Evolutionary conservation across 2,888 invertebrate species (phyloP).

Genomic region (Sarcophaga carnaria): DNA sequence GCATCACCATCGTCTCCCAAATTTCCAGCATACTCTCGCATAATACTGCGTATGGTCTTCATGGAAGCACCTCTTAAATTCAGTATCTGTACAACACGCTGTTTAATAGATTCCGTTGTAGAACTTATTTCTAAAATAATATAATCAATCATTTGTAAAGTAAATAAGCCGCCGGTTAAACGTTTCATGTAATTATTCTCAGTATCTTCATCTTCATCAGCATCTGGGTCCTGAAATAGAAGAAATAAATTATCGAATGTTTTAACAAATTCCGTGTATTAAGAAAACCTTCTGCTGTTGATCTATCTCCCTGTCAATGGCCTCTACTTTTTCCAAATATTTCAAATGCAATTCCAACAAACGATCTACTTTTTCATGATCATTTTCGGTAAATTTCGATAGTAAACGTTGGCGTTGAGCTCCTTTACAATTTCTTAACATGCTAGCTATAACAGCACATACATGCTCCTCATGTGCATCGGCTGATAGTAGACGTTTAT

Average conservation of each 20-base stretch:
- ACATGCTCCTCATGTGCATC: conserved; percentile 98
- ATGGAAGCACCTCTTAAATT: conserved; percentile 94
- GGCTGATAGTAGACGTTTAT: conserved; percentile 88
- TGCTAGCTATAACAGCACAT: conserved; percentile 94
- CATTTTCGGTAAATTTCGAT: conserved; percentile 98
- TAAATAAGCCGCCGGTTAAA: conserved; percentile 97
- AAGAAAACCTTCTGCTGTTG: conserved; percentile 79
- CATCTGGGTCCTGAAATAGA: conserved; percentile 75
- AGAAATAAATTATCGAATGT: neutral
- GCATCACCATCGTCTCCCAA: conserved; percentile 93
- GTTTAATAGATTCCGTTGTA: conserved; percentile 88
- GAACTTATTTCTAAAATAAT: conserved; percentile 90
- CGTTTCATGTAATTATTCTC: conserved; percentile 94
- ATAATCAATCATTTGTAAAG: conserved; percentile 96
- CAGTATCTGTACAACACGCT: conserved; percentile 93
- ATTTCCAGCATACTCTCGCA: conserved; percentile 98
- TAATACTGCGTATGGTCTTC: conserved; percentile 95
- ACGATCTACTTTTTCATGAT: conserved; percentile 98
- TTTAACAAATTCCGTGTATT: neutral
- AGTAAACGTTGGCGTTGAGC: conserved; percentile 94
- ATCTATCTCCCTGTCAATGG: conserved; percentile 90
- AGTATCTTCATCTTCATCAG: conserved; percentile 88
- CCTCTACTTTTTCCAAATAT: conserved; percentile 95
- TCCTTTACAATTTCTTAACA: conserved; percentile 95
- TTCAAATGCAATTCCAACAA: conserved; percentile 98